Base-by-base conservation (phyloP, 2,113 vertebrate species). In the Tyto alba region DNA sequence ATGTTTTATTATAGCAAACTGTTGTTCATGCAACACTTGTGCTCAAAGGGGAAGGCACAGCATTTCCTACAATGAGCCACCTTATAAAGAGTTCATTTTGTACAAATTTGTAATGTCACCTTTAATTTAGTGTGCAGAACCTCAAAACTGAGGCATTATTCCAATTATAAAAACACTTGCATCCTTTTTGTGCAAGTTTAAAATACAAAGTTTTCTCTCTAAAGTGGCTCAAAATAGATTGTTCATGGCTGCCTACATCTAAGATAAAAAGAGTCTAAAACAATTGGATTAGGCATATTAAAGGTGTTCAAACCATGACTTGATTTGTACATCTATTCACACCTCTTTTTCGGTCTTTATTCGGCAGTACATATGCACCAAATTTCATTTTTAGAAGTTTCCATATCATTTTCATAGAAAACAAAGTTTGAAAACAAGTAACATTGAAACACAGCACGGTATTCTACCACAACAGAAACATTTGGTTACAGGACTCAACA, bases 401-500 rank as follows among this genome's bases (percentile, higher is more conserved):
- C 98, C 98, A 98, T 98, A 98, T 98, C 98, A 98, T 99, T 98
- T 99, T 98, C 98, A 99, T 98, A 98, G 98, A 99, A 98, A 99
- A 98, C 98, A 99, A 98, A 98, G 97, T 98, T 96, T 98, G 98
- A 98, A 98, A 98, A 99, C 98, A 99, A 98, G 98, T 98, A 99
- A 99, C 98, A 99, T 99, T 99, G 98, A 98, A 99, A 98, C 98
- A 99, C 98, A 98, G 99, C 99, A 99, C 99, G 98, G 99, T 98
- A 98, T 99, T 98, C 98, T 99, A 99, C 97, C 98, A 98, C 98
- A 98, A 98, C 98, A 66, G 98, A 98, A 98, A 99, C 98, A 98
- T 97, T 97, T 98, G 99, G 98, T 98, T 99, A 99, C 98, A 99
- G 98, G 99, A 98, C 98, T 98, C 98, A 99, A 99, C 98, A 95